Conservation (phyloP, 2,113 vertebrate genomes). For the Lanius ludovicianus region DNA sequence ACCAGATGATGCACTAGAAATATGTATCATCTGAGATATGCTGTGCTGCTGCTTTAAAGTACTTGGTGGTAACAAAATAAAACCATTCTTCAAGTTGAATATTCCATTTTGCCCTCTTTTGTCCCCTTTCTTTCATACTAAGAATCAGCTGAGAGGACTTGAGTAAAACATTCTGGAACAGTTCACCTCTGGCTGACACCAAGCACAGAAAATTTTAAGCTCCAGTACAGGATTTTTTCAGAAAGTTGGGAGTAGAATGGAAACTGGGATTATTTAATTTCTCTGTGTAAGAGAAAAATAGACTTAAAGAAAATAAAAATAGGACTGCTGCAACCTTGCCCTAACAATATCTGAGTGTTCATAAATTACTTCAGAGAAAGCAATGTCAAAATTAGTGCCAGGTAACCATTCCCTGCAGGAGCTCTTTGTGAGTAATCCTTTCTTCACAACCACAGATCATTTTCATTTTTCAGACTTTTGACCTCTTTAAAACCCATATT, state of each 20-base stretch:
- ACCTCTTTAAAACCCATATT: neutral
- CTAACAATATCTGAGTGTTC: neutral
- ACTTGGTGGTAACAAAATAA: neutral
- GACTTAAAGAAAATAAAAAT: neutral
- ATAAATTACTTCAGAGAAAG: neutral
- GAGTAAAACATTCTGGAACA: neutral
- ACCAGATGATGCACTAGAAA: neutral
- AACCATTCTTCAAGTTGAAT: neutral
- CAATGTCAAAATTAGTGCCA: neutral
- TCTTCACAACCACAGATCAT: neutral
- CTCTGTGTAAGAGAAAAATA: neutral
- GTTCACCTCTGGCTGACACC: constrained; percentile 12
- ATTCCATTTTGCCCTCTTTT: neutral
- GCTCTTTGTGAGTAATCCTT: neutral
- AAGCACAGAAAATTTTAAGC: neutral
- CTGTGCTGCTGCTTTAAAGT: neutral
- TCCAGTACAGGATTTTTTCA: neutral
- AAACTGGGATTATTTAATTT: neutral
- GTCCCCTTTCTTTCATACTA: neutral
- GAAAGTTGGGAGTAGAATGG: neutral
- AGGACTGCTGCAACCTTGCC: neutral
- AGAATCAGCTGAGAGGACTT: neutral
- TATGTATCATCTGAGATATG: neutral
- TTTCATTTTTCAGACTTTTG: neutral
- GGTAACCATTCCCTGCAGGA: neutral